A percentile compares a stretch with the other conserved stretches of the same genome.
Evolutionary conservation across 2,888 invertebrate species (phyloP).

Genomic region (Oxytorus armatus): DNA sequence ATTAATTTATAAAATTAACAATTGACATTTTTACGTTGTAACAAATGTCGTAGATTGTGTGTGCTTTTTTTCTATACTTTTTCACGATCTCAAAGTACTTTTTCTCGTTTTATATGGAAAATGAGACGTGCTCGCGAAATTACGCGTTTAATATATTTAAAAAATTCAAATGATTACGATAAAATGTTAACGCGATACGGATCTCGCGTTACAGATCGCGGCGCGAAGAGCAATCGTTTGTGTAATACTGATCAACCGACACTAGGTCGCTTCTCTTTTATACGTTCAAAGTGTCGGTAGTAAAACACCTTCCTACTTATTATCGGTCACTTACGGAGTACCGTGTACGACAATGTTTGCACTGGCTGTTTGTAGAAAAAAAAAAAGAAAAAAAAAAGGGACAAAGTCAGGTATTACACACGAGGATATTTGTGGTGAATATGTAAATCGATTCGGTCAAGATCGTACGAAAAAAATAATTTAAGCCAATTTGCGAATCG

Average conservation of each 20-base stretch:
- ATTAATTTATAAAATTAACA: too few species aligned
- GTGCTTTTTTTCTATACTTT: too few species aligned
- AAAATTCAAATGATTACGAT: constrained; percentile 18
- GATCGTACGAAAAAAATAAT: constrained; percentile 27
- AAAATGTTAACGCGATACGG: constrained; percentile 14
- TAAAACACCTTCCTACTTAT: constrained; percentile 71
- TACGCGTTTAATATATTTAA: too few species aligned
- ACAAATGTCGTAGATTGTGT: too few species aligned
- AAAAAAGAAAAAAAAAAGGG: constrained; percentile 15
- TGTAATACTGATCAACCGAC: constrained; percentile 59
- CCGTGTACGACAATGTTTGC: constrained; percentile 71
- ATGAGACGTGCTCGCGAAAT: too few species aligned
- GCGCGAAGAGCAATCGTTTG: constrained; percentile 46
- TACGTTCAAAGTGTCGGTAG: constrained; percentile 67
- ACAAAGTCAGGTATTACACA: background rate
- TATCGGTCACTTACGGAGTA: constrained; percentile 77
- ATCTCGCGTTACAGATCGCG: constrained; percentile 19
- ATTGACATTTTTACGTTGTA: too few species aligned
- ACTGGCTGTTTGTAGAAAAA: constrained; percentile 75
- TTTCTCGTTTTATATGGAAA: too few species aligned
- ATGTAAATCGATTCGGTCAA: constrained; percentile 54
- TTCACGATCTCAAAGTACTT: too few species aligned
- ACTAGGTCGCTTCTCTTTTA: constrained; percentile 64
- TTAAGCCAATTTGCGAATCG: background rate
- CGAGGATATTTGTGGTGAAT: background rate